These are phyloP conservation scores for Rhyacophila brunnea DNA, from an alignment of 1,140 invertebrate genomes.

Conservation along the genomic window DNA sequence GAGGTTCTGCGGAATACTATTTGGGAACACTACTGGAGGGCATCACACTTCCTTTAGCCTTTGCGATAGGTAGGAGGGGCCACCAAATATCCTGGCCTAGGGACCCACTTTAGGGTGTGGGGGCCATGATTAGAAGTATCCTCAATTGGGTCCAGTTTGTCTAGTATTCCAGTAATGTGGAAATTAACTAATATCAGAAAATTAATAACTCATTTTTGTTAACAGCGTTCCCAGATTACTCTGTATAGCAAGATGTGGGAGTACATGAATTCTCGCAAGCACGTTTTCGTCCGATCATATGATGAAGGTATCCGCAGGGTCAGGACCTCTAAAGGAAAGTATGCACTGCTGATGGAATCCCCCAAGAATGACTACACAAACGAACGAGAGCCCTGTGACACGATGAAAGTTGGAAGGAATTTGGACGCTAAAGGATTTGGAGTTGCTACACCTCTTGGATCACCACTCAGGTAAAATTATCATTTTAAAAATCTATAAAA, in stretches of 20 bases:
- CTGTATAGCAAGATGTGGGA: conserved; percentile 95
- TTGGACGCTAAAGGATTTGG: conserved; percentile 94
- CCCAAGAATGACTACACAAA: conserved; percentile 94
- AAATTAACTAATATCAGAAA: no score
- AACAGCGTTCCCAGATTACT: conserved; percentile 83
- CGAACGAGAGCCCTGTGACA: conserved; percentile 89
- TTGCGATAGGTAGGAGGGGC: no score
- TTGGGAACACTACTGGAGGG: no score
- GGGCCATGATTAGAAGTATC: no score
- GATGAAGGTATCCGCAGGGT: conserved; percentile 83
- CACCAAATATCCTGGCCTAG: no score
- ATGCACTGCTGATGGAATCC: conserved; percentile 92
- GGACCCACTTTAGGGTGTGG: no score
- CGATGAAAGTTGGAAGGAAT: conserved; percentile 91
- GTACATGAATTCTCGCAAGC: conserved; percentile 84
- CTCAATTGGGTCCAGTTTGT: no score
- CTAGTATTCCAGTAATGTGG: no score
- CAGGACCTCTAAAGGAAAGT: conserved; percentile 83
- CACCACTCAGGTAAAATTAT: conserved; percentile 75
- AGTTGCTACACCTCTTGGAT: conserved; percentile 87
- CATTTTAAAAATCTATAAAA: no score
- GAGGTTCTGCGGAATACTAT: no score
- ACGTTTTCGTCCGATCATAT: conserved; percentile 80
- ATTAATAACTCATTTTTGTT: conserved; percentile 20
- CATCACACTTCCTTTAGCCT: no score